A percentile compares a stretch with the other conserved stretches of the same genome.
Conservation (phyloP, 2,888 invertebrate genomes). For the Arge pagana region DNA sequence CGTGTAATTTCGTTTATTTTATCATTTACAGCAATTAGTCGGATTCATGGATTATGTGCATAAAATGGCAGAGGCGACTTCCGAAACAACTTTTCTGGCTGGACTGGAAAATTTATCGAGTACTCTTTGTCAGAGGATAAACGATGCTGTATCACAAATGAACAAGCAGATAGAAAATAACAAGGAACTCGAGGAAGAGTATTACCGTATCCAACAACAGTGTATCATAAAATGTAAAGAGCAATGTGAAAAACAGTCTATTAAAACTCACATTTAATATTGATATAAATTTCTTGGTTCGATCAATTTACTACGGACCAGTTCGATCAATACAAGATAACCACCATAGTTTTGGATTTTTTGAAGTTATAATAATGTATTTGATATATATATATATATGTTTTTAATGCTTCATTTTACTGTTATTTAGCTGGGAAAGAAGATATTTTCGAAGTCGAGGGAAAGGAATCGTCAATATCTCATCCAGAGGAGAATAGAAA, state of each 20-base stretch:
- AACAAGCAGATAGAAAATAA: constrained; percentile 39
- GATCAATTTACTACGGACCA: no score
- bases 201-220: constrained; percentile 42
- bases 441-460: no score
- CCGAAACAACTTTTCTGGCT: constrained; percentile 47
- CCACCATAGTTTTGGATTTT: no score
- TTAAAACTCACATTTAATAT: constrained; percentile 2
- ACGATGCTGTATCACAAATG: constrained; percentile 47
- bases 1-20: constrained; percentile 12
- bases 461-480: no score
- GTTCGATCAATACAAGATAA: no score
- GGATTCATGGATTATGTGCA: constrained; percentile 49
- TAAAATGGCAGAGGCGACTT: constrained; percentile 49
- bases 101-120: constrained; percentile 51
- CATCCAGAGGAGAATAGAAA: no score
- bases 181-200: constrained; percentile 43
- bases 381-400: no score
- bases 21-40: constrained; percentile 40
- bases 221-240: constrained; percentile 38
- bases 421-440: no score
- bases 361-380: no score
- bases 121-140: constrained; percentile 46
- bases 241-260: background rate
- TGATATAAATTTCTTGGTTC: no score
- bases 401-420: no score